phyloP scores from a whole-genome alignment of 2,888 invertebrate genomes.

The Panzeria rudis region DNA sequence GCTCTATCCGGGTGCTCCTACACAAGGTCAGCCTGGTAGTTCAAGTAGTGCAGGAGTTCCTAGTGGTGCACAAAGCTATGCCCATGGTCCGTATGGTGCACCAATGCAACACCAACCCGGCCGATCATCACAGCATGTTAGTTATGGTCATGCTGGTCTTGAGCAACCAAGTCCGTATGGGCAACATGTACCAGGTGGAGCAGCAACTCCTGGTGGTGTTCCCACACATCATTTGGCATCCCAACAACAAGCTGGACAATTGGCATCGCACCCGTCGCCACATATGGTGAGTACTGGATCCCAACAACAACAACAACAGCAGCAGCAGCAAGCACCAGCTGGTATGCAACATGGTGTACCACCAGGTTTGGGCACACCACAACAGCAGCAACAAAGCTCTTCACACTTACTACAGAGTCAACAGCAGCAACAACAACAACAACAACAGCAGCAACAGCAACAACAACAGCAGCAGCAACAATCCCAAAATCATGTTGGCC shows the following conservation, averaged over 20 bases:
- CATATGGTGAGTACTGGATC: slow-evolving; percentile 77
- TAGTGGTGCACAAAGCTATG: slow-evolving; percentile 84
- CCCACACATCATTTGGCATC: slow-evolving; percentile 81
- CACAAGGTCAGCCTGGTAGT: slow-evolving; percentile 76
- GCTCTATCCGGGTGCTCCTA: slow-evolving; percentile 84
- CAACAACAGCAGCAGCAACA: slow-evolving; percentile 80
- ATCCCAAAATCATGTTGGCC: slow-evolving; percentile 81
- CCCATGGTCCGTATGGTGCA: slow-evolving; percentile 81
- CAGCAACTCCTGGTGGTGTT: slow-evolving; percentile 79
- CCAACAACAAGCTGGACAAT: slow-evolving; percentile 81
- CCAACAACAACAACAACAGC: slow-evolving; percentile 77
- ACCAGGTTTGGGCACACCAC: slow-evolving; percentile 75
- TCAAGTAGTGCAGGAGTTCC: slow-evolving; percentile 77
- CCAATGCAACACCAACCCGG: slow-evolving; percentile 83
- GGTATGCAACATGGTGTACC: slow-evolving; percentile 76
- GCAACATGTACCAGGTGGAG: slow-evolving; percentile 82
- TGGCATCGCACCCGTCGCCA: slow-evolving; percentile 84
- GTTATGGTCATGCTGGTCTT: slow-evolving; percentile 81
- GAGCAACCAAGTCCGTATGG: slow-evolving; percentile 83
- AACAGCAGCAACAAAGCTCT: slow-evolving; percentile 74
- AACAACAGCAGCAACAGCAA: slow-evolving; percentile 77
- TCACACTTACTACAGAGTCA: slow-evolving; percentile 75
- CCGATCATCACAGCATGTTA: slow-evolving; percentile 82
- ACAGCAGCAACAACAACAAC: slow-evolving; percentile 78
- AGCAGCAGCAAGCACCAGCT: slow-evolving; percentile 74